phyloP scores from a whole-genome alignment of 2,888 invertebrate genomes.

The Autographa gamma region DNA sequence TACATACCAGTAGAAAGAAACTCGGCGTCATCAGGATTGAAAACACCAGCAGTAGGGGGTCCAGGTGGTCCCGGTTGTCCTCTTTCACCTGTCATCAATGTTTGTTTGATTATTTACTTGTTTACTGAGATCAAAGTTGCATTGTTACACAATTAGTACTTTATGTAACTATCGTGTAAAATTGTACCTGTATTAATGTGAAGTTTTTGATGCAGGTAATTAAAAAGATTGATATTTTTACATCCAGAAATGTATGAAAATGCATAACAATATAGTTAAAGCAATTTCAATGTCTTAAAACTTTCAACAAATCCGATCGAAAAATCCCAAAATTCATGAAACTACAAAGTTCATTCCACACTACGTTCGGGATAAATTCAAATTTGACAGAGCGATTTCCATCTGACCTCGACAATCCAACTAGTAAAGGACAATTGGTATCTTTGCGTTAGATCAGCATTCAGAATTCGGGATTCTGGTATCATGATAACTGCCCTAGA shows the following conservation, averaged over 20 bases:
- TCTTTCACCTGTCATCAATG: conserved; percentile 75
- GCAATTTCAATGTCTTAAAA: no score
- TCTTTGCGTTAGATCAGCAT: conserved; percentile 7
- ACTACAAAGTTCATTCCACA: not conserved
- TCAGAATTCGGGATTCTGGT: conserved; percentile 3
- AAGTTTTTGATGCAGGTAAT: no score
- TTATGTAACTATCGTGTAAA: no score
- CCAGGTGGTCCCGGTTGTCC: conserved; percentile 85
- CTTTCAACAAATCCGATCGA: not conserved
- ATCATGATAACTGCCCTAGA: not conserved
- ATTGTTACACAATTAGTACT: no score
- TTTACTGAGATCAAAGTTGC: no score
- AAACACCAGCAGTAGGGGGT: conserved; percentile 69
- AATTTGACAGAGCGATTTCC: conserved; percentile 7
- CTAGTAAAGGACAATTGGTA: conserved; percentile 1
- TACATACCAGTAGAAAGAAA: conserved; percentile 71
- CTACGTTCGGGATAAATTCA: not conserved
- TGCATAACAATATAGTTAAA: no score
- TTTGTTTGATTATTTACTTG: no score
- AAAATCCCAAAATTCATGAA: not conserved
- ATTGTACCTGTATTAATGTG: no score
- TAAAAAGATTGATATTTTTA: no score
- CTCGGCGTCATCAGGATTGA: conserved; percentile 74
- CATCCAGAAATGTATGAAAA: no score
- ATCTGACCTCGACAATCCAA: conserved; percentile 6